phyloP scores from a whole-genome alignment of 2,797 vertebrate species.

The Hyperoplus immaculatus region DNA sequence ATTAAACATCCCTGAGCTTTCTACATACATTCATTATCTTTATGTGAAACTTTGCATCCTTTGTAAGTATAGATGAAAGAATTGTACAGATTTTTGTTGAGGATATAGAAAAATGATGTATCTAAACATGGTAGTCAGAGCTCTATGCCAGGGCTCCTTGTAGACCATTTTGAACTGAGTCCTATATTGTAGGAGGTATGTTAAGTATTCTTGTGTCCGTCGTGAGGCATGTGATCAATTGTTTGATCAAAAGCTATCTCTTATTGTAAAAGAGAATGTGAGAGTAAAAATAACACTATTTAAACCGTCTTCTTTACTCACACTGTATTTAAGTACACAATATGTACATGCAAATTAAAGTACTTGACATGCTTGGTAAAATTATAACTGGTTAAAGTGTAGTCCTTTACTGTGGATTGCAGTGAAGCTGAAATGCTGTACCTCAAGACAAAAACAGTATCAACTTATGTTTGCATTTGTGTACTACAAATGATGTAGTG shows the following conservation, averaged over 20 bases:
- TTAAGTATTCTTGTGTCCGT: no score
- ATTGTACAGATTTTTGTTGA: not conserved
- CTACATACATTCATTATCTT: not conserved
- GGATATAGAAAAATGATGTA: no score
- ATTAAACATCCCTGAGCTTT: not conserved
- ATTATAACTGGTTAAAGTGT: no score
- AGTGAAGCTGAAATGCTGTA: not conserved
- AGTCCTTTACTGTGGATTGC: not conserved
- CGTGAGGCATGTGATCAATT: not conserved
- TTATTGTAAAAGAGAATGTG: not conserved
- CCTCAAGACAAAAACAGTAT: conserved; percentile 2
- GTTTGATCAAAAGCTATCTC: not conserved
- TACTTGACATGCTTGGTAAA: not conserved
- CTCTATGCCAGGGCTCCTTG: not conserved
- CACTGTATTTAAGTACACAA: not conserved
- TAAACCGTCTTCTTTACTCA: not conserved
- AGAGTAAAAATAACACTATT: not conserved
- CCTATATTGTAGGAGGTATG: no score
- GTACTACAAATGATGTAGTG: not conserved
- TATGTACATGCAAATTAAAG: not conserved
- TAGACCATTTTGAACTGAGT: no score
- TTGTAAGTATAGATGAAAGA: not conserved
- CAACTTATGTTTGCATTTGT: conserved; percentile 1
- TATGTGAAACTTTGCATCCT: not conserved
- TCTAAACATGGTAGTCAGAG: not conserved